Percentiles rank a stretch among this genome's conserved stretches.
Evolutionary conservation across 2,888 invertebrate genomes (phyloP).

Genomic region (Hypsopygia costalis): DNA sequence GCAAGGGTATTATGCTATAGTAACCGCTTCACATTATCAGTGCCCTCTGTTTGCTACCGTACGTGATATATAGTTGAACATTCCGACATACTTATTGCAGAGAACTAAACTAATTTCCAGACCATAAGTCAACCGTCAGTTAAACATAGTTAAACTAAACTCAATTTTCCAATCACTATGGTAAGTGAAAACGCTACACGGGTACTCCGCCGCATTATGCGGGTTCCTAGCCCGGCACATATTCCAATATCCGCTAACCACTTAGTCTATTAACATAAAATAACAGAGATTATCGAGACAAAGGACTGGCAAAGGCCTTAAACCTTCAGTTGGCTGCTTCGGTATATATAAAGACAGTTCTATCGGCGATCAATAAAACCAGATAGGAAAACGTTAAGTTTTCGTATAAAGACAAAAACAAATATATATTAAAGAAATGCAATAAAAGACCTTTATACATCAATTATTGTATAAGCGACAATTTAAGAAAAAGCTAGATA

Average conservation of each 20-base stretch:
- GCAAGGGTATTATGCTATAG: no score
- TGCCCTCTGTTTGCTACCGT: no score
- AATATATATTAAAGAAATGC: no score
- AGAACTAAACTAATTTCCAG: background rate
- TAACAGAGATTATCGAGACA: slow-evolving; percentile 15
- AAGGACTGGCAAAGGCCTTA: slow-evolving; percentile 13
- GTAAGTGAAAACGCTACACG: background rate
- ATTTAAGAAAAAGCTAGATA: no score
- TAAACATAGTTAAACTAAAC: background rate
- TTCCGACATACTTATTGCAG: background rate
- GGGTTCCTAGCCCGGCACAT: background rate
- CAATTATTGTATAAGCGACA: no score
- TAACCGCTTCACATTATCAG: no score
- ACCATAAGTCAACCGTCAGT: background rate
- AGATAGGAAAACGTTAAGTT: no score
- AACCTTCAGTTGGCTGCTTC: background rate
- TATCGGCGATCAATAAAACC: no score
- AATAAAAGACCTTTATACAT: no score
- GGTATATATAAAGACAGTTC: background rate
- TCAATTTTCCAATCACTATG: background rate
- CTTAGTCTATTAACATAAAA: slow-evolving; percentile 15
- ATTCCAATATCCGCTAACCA: slow-evolving; percentile 7
- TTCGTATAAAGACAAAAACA: no score
- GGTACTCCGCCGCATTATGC: background rate
- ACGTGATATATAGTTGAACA: no score